These are phyloP conservation scores for Diceros bicornis DNA, from an alignment of 2,797 vertebrate species.

Conservation along the genomic window DNA sequence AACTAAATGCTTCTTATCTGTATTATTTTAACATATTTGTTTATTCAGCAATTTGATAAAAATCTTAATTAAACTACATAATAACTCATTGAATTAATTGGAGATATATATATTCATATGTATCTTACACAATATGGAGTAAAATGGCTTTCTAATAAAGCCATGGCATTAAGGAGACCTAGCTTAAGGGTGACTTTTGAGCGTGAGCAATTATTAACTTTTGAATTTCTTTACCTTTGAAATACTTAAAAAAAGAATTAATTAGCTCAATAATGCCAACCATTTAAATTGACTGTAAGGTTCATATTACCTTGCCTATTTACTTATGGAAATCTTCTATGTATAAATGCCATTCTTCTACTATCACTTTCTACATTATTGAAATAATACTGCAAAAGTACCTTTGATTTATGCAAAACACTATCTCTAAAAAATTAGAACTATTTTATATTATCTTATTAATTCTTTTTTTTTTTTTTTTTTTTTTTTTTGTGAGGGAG, in stretches of 20 bases:
- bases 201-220: slow-evolving; percentile 65
- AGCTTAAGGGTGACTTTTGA: slow-evolving; percentile 26
- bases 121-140: background rate
- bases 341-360: background rate
- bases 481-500: too few relatives aligned
- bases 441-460: slow-evolving; percentile 47
- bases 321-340: slow-evolving; percentile 48
- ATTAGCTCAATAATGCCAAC: slow-evolving; percentile 60
- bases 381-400: background rate
- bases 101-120: background rate
- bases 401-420: background rate
- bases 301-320: slow-evolving; percentile 28
- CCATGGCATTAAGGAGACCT: background rate
- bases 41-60: slow-evolving; percentile 12
- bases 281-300: slow-evolving; percentile 29
- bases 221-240: slow-evolving; percentile 70
- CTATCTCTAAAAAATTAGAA: background rate
- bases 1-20: slow-evolving; percentile 19
- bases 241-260: slow-evolving; percentile 44
- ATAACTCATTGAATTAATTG: background rate
- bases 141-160: slow-evolving; percentile 46
- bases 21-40: background rate
- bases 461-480: too few relatives aligned
- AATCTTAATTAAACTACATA: slow-evolving; percentile 16
- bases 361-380: background rate